Evolutionary conservation across 1,140 invertebrate genomes (phyloP), one percentile per base, ranked within the genome.

Genomic region (Trichomalopsis sarcophagae): DNA sequence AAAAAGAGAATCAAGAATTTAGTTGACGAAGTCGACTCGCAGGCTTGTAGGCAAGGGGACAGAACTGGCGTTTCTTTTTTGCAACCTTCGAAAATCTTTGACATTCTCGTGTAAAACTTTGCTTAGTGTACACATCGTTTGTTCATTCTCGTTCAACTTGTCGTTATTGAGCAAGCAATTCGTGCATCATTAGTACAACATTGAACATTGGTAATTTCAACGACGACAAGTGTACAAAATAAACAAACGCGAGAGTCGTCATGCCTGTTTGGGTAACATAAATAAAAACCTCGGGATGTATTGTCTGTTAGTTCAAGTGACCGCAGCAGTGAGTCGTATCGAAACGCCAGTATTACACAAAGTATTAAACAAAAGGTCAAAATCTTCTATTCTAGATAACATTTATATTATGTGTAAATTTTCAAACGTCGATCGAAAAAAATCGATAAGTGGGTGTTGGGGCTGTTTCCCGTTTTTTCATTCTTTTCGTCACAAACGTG

Each of bases 1-100:
- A 93, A 89, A 44, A 87, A 88, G 87, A 89, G 66, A 89, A 76
- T 68, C 10, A 66, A 76, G 87, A 85, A 62, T 85, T 87, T 84
- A 87, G 68, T 84, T 14, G 30, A 44, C 50, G 55, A 62, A n/a
- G 21, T 62, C 0, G 14, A 50, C 13, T 17, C 3, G 47, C 1
- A 6, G 55, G 4, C 4, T 81, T 55, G 27, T 47, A 44, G n/a
- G 74, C 13, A 80, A 44, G 33, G 23, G 55, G 36, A 83, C 73
- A 83, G 44, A 82, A 73, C 33, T 77, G 73, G 80, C 40, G 71
- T 81, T 55, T 85, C 30, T 77, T 75, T 30, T 11, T 68, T 71
- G 0, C 2, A 62, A 62, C 27, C 68, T 71, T 71, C 30, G 10
- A 44, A 44, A 44, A 44, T 44, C 40, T 44, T 11, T 44, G 40